Percentiles rank a stretch among this genome's conserved stretches.
Evolutionary conservation across 2,113 vertebrate species (phyloP).

Genomic region (Ceuthmochares aereus): DNA sequence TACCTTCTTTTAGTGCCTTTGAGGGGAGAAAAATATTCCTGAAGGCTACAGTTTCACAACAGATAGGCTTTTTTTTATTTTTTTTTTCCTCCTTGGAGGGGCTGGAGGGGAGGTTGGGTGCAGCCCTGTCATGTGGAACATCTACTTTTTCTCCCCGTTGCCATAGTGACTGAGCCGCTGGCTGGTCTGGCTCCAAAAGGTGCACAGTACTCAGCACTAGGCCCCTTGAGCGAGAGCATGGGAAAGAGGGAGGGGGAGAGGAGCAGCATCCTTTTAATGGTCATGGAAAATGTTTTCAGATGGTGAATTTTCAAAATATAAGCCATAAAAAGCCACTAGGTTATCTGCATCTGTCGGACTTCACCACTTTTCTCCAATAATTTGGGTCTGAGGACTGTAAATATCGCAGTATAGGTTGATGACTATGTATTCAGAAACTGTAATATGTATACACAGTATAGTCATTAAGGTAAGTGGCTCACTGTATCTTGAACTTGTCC

Average conservation of each 20-base stretch:
- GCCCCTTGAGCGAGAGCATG: not conserved
- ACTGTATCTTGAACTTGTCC: not conserved
- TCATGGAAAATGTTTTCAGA: not conserved
- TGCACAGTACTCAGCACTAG: not conserved
- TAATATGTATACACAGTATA: not conserved
- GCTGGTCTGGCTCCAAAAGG: not conserved
- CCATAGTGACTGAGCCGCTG: conserved; percentile 1
- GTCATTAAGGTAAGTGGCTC: not conserved
- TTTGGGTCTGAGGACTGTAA: not conserved
- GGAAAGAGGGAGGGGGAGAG: not conserved
- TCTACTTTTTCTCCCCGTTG: not conserved
- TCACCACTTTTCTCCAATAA: not conserved
- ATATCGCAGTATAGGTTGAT: not conserved
- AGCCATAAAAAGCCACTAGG: not conserved
- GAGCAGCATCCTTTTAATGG: not conserved
- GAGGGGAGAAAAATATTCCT: not conserved
- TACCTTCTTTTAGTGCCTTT: not conserved
- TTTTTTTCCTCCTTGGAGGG: not conserved
- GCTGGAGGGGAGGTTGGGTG: not conserved
- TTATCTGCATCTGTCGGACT: not conserved
- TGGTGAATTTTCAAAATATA: conserved; percentile 32
- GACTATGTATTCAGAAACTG: not conserved
- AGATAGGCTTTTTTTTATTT: conserved; percentile 1
- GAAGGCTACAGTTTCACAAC: conserved; percentile 12
- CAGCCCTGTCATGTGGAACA: conserved; percentile 37